Base-by-base conservation (phyloP, 2,888 invertebrate species). In the Mythimna impura region DNA sequence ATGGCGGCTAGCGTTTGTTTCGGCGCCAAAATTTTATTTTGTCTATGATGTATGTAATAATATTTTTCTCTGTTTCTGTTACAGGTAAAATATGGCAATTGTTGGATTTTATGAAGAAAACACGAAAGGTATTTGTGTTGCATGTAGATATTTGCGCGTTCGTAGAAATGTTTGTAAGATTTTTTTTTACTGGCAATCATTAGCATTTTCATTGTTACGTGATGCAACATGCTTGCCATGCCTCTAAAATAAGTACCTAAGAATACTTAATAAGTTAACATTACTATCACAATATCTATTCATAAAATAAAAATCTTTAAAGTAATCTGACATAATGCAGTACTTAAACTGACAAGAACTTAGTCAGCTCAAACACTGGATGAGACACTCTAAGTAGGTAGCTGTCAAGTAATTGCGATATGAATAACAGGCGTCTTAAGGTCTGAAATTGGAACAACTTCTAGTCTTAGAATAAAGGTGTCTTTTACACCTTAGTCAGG, bases 1-100 rank as follows among this genome's bases (percentile, higher is more conserved):
- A 95, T 94, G 91, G 89, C 86, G 86, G 89, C 89, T 88, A 89
- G 90, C 88, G 88, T 92, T 89, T 90, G 91, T 92, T 93, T 93
- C 92, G 92, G 93, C 91, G 94, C 94, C 94, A 93, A 93, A 93
- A 81, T 80, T 84, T 87, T 92, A 90, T 89, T 89, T 85, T 81
- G 85, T 88, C 87, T 88, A 88, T 90, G 86, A 90, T 88, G 88
- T 89, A 82, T 84, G 76, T 82, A 66, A 66, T 77, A 86, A n/a
- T 86, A 88, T 84, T 82, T 89, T 84, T 79, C 77, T 80, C 71
- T 54, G 14, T 82, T 80, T 80, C 71, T 86, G 89, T 90, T 89
- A 9, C 85, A 85, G 85, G 85, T 85, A 85, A 71, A 60, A 54
- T 66, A 71, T 63, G 84, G 83, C 81, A 80, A 73, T 83, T 58